These are phyloP conservation scores for Passerculus sandwichensis DNA, from an alignment of 2,797 vertebrate genomes.

Conservation along the genomic window DNA sequence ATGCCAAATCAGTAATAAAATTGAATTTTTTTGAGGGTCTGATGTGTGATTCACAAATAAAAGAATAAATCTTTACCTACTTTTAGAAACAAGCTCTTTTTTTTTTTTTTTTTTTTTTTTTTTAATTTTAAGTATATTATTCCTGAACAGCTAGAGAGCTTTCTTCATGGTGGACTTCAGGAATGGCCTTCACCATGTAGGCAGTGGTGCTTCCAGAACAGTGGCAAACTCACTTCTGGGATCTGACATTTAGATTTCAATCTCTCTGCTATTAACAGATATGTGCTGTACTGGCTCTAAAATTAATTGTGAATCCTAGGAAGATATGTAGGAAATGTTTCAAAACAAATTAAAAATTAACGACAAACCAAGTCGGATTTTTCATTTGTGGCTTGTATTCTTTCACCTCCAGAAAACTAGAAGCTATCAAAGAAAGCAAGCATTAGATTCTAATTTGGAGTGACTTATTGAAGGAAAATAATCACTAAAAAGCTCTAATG, in stretches of 20 bases:
- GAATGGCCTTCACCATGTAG: neutral
- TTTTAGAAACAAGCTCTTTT: neutral
- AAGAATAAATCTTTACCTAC: neutral
- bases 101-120: neutral
- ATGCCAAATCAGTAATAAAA: neutral
- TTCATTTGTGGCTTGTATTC: constrained; percentile 32
- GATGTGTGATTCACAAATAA: neutral
- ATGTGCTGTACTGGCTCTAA: neutral
- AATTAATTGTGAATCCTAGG: constrained; percentile 5
- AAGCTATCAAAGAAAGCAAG: constrained; percentile 4
- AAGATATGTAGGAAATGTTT: constrained; percentile 5
- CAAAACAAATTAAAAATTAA: constrained; percentile 68
- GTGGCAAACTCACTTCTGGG: neutral
- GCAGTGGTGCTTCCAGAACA: neutral
- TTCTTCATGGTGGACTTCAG: neutral
- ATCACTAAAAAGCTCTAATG: constrained; percentile 6
- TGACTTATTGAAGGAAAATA: constrained; percentile 15
- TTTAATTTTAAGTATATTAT: neutral
- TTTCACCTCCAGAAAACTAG: constrained; percentile 41
- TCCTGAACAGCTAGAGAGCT: neutral
- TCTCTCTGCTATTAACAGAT: neutral
- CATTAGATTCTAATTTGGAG: constrained; percentile 55
- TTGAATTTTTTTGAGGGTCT: neutral
- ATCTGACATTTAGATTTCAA: neutral
- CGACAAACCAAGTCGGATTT: neutral